Evolutionary conservation across 2,797 vertebrate species (phyloP), one percentile per base, ranked within the genome.

Genomic region (Euthynnus affinis): DNA sequence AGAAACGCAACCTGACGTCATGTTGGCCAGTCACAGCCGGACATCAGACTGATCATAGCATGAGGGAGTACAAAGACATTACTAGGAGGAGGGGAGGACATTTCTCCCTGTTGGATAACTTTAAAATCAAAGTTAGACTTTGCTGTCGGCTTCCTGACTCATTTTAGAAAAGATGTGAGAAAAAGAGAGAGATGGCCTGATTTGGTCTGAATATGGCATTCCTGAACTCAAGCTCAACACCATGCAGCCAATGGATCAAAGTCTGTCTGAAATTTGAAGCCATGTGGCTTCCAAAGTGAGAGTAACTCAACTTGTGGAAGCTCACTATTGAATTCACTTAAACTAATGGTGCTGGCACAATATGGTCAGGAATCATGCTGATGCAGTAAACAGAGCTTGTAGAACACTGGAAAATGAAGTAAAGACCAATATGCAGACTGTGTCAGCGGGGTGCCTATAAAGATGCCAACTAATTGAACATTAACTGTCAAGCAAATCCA

Each of bases 371-470:
- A 37, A 68, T 81, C 78, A 40, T 80, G 83, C 73, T 76, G 73
- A 82, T 82, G 68, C 61, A 76, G 84, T 76, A 67, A 53, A 76
- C 46, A 32, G 40, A 66, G 75, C 20, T 15, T 29, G 29, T 56
- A 65, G 57, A 84, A 88, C 51, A 55, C 68, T 67, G 69, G 49
- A 60, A 84, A 78, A 79, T 75, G 32, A 83, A 81, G 51, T 78
- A 82, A 20, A 49, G 68, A 82, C 78, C 82, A 80, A 58, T 53
- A 74, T 55, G 60, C 71, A 81, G 82, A 87, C 78, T 81, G 84
- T 89, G 90, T 86, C 89, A 88, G 82, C 82, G 76, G 82, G 72
- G 56, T 79, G 85, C 20, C 48, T 29, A 59, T 79, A 77, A 82
- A 83, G 55, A 60, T 67, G 59, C 80, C 46, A 76, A 71, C 27